Percentiles rank a stretch among this genome's conserved stretches.
phyloP scores from a whole-genome alignment of 2,113 vertebrate genomes.

The Albula glossodonta region DNA sequence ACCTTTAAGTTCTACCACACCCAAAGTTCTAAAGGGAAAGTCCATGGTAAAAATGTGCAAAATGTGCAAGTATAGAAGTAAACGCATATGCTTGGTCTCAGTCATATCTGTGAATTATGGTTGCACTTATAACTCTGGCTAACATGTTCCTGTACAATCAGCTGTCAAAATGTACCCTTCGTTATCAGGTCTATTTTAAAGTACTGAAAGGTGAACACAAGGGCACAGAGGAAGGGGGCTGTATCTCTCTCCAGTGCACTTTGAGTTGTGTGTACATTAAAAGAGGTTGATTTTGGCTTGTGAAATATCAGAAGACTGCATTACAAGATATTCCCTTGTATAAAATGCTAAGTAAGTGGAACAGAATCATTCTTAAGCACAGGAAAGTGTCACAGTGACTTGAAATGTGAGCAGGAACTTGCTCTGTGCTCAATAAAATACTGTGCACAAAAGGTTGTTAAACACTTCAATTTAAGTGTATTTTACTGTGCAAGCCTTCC shows the following conservation, averaged over 20 bases:
- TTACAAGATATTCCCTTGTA: too few species aligned
- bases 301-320: too few species aligned
- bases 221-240: too few species aligned
- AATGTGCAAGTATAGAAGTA: not conserved
- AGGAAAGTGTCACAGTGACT: too few species aligned
- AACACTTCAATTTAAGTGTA: not conserved
- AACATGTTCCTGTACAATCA: not conserved
- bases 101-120: not conserved
- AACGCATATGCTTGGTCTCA: not conserved
- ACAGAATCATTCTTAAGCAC: too few species aligned
- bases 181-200: not conserved
- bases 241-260: too few species aligned
- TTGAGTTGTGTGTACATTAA: too few species aligned
- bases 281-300: too few species aligned
- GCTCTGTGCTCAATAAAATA: not conserved
- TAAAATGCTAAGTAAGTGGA: too few species aligned
- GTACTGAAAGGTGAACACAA: not conserved
- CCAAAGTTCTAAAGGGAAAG: not conserved
- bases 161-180: not conserved
- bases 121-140: not conserved
- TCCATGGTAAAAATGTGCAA: not conserved
- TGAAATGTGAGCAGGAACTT: not conserved
- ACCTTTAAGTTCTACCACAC: too few species aligned
- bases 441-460: not conserved
- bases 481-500: not conserved